phyloP scores from a whole-genome alignment of 1,140 invertebrate species.

The Brachionus rotundiformis region DNA sequence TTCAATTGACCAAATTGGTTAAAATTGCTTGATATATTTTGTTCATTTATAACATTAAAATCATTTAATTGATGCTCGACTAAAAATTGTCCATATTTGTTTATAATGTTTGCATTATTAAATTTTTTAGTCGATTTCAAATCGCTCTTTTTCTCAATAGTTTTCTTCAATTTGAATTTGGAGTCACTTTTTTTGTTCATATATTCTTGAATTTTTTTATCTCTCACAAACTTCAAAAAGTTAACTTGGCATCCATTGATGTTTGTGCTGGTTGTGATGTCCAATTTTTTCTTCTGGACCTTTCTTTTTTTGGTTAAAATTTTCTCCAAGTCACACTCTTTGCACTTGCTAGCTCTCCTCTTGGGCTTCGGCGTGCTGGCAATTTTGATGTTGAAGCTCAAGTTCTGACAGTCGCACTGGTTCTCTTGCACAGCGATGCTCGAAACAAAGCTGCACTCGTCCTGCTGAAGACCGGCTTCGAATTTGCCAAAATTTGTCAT shows the following conservation, averaged over 20 bases:
- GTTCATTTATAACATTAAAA: slow-evolving; percentile 12
- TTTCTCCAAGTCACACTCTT: neutral
- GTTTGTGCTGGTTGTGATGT: neutral
- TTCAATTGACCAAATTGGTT: slow-evolving; percentile 40
- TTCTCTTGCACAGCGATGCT: neutral
- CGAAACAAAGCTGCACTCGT: neutral
- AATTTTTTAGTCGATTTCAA: neutral
- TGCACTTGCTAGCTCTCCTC: neutral
- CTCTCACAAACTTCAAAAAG: slow-evolving; percentile 6
- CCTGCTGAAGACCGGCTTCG: neutral
- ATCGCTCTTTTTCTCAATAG: slow-evolving; percentile 28
- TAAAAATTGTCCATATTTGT: slow-evolving; percentile 12
- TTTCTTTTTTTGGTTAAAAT: neutral
- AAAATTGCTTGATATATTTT: slow-evolving; percentile 16
- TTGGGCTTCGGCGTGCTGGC: slow-evolving; percentile 10
- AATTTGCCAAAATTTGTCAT: neutral
- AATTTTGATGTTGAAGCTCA: slow-evolving; percentile 21
- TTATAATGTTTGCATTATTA: neutral
- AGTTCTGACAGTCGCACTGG: slow-evolving; percentile 3
- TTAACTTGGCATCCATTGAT: neutral
- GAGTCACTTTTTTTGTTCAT: slow-evolving; percentile 3
- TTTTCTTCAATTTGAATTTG: slow-evolving; percentile 18
- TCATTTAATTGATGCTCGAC: slow-evolving; percentile 25
- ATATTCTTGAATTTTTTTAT: slow-evolving; percentile 5
- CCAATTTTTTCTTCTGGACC: slow-evolving; percentile 8